Evolutionary conservation across 2,888 invertebrate species (phyloP).

Genomic region (Nomada ruficornis): DNA sequence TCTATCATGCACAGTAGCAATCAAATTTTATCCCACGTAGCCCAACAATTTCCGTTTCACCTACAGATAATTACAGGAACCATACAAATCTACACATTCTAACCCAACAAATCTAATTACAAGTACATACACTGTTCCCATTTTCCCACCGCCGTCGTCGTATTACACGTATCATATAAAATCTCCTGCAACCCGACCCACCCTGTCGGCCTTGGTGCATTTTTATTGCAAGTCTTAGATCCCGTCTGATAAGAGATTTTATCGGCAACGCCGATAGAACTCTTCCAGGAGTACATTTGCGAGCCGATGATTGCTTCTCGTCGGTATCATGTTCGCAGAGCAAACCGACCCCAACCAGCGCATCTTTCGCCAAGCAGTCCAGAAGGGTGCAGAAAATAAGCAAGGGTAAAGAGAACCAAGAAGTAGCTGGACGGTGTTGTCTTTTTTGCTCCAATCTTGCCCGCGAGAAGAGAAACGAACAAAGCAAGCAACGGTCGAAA

Average conservation of each 20-base stretch:
- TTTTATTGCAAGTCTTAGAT: slow-evolving; percentile 38
- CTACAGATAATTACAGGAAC: no score
- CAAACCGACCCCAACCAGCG: neutral
- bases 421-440: slow-evolving; percentile 29
- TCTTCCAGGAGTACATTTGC: slow-evolving; percentile 47
- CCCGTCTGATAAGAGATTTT: slow-evolving; percentile 44
- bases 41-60: neutral
- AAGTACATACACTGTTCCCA: neutral
- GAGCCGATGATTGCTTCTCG: slow-evolving; percentile 55
- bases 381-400: slow-evolving; percentile 36
- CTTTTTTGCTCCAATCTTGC: slow-evolving; percentile 22
- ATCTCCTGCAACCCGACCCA: slow-evolving; percentile 28
- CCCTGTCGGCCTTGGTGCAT: slow-evolving; percentile 9
- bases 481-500: neutral
- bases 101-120: neutral
- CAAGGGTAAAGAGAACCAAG: slow-evolving; percentile 20
- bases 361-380: no score
- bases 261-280: slow-evolving; percentile 40
- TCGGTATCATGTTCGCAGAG: slow-evolving; percentile 49
- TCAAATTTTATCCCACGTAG: no score
- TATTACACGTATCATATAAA: slow-evolving; percentile 17
- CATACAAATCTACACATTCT: neutral
- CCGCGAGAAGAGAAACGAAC: neutral
- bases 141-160: neutral
- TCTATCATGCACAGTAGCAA: no score